Conservation (phyloP, 1,140 invertebrate genomes). For the Nebria ingens region DNA sequence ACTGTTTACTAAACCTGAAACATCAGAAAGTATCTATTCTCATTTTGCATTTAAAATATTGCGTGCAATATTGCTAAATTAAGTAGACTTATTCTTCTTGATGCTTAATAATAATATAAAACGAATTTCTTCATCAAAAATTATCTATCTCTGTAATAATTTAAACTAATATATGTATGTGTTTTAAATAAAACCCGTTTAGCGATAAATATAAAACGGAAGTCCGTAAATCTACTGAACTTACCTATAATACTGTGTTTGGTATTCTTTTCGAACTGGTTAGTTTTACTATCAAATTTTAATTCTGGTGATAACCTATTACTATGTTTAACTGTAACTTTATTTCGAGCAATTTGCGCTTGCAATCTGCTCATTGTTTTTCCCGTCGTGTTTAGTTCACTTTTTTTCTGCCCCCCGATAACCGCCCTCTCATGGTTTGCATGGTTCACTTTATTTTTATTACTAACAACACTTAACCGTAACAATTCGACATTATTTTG, state of each 20-base stretch:
- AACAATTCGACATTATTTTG: background rate
- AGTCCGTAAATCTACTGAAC: too few species aligned
- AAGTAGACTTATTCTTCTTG: too few species aligned
- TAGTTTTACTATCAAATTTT: background rate
- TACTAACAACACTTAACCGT: background rate
- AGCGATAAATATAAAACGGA: too few species aligned
- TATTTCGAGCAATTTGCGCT: constrained; percentile 10
- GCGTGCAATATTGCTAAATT: too few species aligned
- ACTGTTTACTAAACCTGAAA: background rate
- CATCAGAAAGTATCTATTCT: too few species aligned
- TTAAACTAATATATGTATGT: too few species aligned
- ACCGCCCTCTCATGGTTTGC: background rate
- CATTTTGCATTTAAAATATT: too few species aligned
- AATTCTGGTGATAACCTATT: background rate
- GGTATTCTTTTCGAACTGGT: background rate
- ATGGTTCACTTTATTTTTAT: background rate
- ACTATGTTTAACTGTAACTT: constrained; percentile 11
- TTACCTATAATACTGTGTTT: constrained; percentile 12
- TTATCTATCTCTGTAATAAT: too few species aligned
- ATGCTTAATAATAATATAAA: too few species aligned
- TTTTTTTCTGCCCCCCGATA: background rate
- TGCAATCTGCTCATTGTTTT: constrained; percentile 10
- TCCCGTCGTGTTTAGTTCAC: background rate
- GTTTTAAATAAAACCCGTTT: too few species aligned
- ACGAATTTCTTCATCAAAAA: too few species aligned